phyloP scores from a whole-genome alignment of 2,797 vertebrate species.

The Aulostomus chinensis region DNA sequence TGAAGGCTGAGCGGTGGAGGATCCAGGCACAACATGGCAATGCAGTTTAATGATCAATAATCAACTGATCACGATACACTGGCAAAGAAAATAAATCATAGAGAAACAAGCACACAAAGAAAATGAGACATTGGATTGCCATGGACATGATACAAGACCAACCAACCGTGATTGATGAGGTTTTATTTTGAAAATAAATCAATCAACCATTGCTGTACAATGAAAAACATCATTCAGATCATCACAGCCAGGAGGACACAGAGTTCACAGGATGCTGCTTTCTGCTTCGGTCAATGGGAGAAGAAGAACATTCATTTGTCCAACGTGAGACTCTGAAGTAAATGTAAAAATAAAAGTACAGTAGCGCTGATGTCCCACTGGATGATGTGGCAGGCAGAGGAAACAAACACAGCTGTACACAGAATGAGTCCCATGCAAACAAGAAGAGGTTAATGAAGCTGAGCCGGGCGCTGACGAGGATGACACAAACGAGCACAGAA shows the following conservation, averaged over 20 bases:
- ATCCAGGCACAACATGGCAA: constrained; percentile 10
- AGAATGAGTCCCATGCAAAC: constrained; percentile 65
- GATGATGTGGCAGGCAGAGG: constrained; percentile 51
- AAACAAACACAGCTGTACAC: constrained; percentile 30
- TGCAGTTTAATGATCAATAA: constrained; percentile 21
- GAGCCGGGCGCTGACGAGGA: constrained; percentile 27
- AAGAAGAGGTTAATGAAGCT: constrained; percentile 38
- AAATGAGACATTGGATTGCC: constrained; percentile 55
- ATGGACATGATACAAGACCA: constrained; percentile 69
- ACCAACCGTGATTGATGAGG: constrained; percentile 70
- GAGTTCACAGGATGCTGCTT: too few species aligned
- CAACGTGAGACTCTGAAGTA: constrained; percentile 27
- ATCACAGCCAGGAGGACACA: constrained; percentile 44
- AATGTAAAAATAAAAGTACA: constrained; percentile 39
- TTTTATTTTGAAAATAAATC: constrained; percentile 78
- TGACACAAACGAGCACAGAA: constrained; percentile 32
- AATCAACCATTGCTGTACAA: constrained; percentile 49
- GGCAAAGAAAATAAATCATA: constrained; percentile 16
- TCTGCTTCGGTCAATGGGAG: too few species aligned
- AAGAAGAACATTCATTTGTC: constrained; percentile 45
- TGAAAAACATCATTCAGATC: constrained; percentile 51
- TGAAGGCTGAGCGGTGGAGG: too few species aligned
- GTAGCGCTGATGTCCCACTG: constrained; percentile 44
- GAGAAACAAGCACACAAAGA: constrained; percentile 34
- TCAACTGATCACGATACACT: constrained; percentile 28